Evolutionary conservation across 2,113 vertebrate genomes (phyloP), one percentile per base, ranked within the genome.

Genomic region (Urocitellus parryii): DNA sequence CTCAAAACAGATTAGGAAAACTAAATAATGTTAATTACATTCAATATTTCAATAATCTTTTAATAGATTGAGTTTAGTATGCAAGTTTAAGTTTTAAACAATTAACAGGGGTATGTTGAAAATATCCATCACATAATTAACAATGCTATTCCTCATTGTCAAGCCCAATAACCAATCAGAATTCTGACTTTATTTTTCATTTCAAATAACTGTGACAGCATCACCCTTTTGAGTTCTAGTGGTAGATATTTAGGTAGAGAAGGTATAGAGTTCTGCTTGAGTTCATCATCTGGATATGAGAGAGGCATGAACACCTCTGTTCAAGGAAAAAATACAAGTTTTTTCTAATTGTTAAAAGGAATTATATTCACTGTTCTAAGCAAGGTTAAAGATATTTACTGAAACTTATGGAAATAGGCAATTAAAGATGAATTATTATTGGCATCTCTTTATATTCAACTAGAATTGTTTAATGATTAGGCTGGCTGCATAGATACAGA

Each of bases 111-210:
- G 3, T 74, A 56, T 86, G 85, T 37, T 58, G 65, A 96, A 93
- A 95, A 92, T 90, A 82, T 1, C 12, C 4, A 81, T 73, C 14
- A 48, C 7, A 72, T 74, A 94, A 84, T 89, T 76, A 70, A n/a
- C 5, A 86, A 93, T 81, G 53, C 34, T 82, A 94, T 79, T 90
- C 11, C 24, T 95, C 58, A 65, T 11, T 88, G 48, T 76, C 37
- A 95, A 45, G 16, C 14, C 8, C 87, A 88, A 88, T 34, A 95
- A 72, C 45, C 42, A 94, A 63, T 63, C 42, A 86, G 32, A 90
- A 90, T 86, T 83, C 68, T 74, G 67, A 79, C 65, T 92, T 88
- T 14, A 58, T 88, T 95, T 92, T 92, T 92, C 56, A 83, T 94
- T 92, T 96, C 70, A 95, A 91, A 90, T 76, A 92, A 83, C 22